Conservation (phyloP, 1,140 invertebrate species). For the Scylla paramamosain region DNA sequence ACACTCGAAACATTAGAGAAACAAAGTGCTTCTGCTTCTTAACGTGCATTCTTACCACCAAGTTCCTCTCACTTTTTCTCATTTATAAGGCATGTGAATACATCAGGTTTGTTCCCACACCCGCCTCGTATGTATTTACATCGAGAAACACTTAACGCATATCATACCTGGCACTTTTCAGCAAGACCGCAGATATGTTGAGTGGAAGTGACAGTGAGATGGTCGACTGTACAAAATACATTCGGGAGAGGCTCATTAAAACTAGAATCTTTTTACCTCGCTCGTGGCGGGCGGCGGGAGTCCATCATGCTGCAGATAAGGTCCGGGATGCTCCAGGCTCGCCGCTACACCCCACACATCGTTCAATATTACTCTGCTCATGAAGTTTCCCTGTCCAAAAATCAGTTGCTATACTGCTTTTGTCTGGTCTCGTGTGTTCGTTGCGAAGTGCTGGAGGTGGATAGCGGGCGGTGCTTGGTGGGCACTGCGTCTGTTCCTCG, state of each 20-base stretch:
- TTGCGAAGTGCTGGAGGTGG: not conserved
- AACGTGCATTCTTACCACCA: no score
- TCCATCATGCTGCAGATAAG: not conserved
- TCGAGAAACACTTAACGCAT: not conserved
- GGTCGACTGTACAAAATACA: not conserved
- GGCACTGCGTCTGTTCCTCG: not conserved
- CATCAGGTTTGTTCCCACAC: not conserved
- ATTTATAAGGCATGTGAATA: not conserved
- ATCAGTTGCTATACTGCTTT: no score
- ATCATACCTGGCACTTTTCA: not conserved
- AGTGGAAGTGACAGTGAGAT: not conserved
- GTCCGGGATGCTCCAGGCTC: not conserved
- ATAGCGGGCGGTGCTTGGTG: not conserved
- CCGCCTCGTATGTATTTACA: not conserved
- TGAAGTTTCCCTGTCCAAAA: no score
- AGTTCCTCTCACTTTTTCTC: no score
- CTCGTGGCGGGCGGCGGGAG: not conserved
- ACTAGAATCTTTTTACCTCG: not conserved
- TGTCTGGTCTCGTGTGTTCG: no score
- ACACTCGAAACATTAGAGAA: no score
- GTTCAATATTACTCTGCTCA: not conserved
- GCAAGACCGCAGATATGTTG: not conserved
- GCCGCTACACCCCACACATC: not conserved
- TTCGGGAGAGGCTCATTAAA: not conserved
- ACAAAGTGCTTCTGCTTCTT: no score